Base-by-base conservation (phyloP, 2,888 invertebrate genomes). In the Chrysina gloriosa region DNA sequence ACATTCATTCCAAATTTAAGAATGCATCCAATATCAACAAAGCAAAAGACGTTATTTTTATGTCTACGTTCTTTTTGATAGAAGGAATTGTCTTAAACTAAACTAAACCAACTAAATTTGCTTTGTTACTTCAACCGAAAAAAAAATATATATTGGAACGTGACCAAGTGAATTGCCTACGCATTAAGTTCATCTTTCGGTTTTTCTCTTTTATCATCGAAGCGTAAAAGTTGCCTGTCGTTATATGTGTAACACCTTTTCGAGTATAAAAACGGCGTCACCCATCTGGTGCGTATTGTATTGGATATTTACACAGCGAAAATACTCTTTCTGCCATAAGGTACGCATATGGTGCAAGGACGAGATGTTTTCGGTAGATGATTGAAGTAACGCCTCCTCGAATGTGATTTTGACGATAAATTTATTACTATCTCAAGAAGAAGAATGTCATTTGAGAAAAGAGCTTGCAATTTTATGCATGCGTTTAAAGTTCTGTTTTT, bases 361-460 rank as follows among this genome's bases (percentile, higher is more conserved):
- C 11, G 23, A 23, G 11, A 6, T 5, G n/a, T 23, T 39, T 39
- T 14, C 56, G n/a, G 16, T 7, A 23, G 23, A 56, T 56, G 39
- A 56, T 34, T 14, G 25, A 36, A 36, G 36, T 39, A 11, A 14
- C 11, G 23, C 25, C 54, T 16, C 34, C n/a, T 54, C 56, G 56
- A 56, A 39, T 39, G 36, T 56, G 56, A 36, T 56, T 39, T 23
- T 36, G 56, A 36, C 23, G 56, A 56, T 39, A 56, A 39, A 36
- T 39, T 39, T 56, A 56, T 56, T 39, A 36, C 23, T 52, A 29
- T 52, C 16, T 9, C 3, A 7, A 52, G 25, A 16, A 16, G 25
- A 25, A 16, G 11, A 21, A 25, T 48, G 48, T 7, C 23, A 21
- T 25, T 7, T 25, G 11, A 6, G 16, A 48, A 42, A 42, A 42